Percentiles rank a stretch among this genome's conserved stretches.
Evolutionary conservation across 1,140 invertebrate species (phyloP).

Genomic region (Hyphantria cunea): DNA sequence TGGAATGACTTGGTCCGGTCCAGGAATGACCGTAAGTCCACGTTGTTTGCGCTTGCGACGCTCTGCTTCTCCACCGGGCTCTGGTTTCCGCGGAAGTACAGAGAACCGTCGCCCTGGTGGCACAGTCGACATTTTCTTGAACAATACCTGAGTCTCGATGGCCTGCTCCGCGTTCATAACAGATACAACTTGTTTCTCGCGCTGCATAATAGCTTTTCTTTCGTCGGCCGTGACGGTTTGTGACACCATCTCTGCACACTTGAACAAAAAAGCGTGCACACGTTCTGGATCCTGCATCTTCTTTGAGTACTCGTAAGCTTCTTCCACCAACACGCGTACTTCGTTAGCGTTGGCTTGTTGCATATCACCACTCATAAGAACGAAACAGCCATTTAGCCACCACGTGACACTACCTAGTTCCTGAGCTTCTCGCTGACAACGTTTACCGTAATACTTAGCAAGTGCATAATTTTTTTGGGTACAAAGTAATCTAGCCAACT

Average conservation of each 20-base stretch:
- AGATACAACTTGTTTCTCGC: slow-evolving; percentile 59
- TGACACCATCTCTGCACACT: slow-evolving; percentile 66
- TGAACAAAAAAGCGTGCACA: slow-evolving; percentile 63
- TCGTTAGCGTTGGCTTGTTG: slow-evolving; percentile 81
- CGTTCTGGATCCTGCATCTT: slow-evolving; percentile 66
- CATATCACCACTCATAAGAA: slow-evolving; percentile 78
- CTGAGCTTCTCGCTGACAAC: slow-evolving; percentile 78
- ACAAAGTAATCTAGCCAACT: slow-evolving; percentile 73
- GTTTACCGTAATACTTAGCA: slow-evolving; percentile 80
- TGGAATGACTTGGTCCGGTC: slow-evolving; percentile 53
- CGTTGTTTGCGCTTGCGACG: slow-evolving; percentile 47
- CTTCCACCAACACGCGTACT: slow-evolving; percentile 71
- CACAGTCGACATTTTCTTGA: slow-evolving; percentile 71
- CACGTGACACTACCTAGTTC: slow-evolving; percentile 68
- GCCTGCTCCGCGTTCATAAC: slow-evolving; percentile 59
- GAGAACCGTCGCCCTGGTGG: slow-evolving; percentile 64
- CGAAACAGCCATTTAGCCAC: slow-evolving; percentile 79
- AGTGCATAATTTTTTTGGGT: slow-evolving; percentile 81
- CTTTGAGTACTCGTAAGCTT: slow-evolving; percentile 70
- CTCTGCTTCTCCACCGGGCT: slow-evolving; percentile 34
- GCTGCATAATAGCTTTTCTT: slow-evolving; percentile 60
- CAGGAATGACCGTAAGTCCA: slow-evolving; percentile 65
- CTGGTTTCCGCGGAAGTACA: slow-evolving; percentile 61
- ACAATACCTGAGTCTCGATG: slow-evolving; percentile 62
- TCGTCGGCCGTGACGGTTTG: slow-evolving; percentile 61